Conservation (phyloP, 2,113 vertebrate genomes). For the Lepus europaeus region DNA sequence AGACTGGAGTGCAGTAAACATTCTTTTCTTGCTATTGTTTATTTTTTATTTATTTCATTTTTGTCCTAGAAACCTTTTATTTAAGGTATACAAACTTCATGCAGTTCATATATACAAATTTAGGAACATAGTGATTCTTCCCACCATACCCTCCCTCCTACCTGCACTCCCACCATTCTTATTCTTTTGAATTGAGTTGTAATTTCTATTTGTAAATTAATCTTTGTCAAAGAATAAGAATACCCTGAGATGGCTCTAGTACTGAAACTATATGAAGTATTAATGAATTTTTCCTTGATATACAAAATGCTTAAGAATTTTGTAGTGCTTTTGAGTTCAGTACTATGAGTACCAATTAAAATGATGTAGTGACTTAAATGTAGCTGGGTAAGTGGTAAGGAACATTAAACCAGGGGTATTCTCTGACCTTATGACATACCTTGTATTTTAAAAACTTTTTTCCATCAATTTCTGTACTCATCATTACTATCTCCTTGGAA, state of each 20-base stretch:
- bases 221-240: constrained; percentile 48
- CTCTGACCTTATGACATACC: neutral
- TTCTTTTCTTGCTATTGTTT: too few relatives aligned
- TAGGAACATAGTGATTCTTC: too few relatives aligned
- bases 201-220: constrained; percentile 40
- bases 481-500: constrained; percentile 8
- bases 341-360: constrained; percentile 24
- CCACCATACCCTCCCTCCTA: too few relatives aligned
- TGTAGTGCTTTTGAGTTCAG: neutral
- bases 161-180: too few relatives aligned
- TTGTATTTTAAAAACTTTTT: neutral
- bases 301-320: constrained; percentile 44
- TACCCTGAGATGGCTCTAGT: constrained; percentile 9
- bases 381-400: neutral
- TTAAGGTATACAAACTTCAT: too few relatives aligned
- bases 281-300: constrained; percentile 33
- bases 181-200: neutral
- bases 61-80: too few relatives aligned
- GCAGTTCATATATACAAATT: too few relatives aligned
- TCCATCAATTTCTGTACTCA: neutral
- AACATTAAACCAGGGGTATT: neutral
- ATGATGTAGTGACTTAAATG: neutral
- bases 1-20: neutral
- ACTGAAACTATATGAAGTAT: constrained; percentile 49
- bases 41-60: too few relatives aligned